phyloP scores from a whole-genome alignment of 2,113 vertebrate species.

The Cercocebus atys region DNA sequence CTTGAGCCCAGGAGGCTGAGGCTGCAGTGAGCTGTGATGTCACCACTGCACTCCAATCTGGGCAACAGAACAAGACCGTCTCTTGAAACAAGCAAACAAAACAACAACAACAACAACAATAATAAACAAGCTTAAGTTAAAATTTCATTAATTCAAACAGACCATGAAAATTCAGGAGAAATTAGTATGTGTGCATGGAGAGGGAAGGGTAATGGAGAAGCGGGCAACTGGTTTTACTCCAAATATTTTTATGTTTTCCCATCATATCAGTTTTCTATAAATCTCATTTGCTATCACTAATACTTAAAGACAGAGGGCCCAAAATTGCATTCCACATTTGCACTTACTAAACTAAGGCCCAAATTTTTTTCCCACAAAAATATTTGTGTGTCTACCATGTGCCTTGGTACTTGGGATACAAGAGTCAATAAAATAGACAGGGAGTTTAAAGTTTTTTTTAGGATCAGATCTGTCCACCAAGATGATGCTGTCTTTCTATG shows the following conservation, averaged over 20 bases:
- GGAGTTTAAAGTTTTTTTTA: background rate
- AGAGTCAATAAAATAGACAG: background rate
- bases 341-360: background rate
- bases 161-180: background rate
- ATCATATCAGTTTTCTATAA: background rate
- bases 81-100: background rate
- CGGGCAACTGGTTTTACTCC: background rate
- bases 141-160: background rate
- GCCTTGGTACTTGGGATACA: background rate
- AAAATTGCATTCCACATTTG: background rate
- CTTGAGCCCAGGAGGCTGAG: too few relatives aligned
- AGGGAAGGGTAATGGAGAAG: background rate
- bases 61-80: too few relatives aligned
- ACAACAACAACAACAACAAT: background rate
- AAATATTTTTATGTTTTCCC: background rate
- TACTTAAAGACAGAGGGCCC: background rate
- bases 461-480: background rate
- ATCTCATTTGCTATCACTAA: background rate
- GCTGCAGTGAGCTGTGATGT: too few relatives aligned
- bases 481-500: background rate
- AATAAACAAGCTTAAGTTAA: background rate
- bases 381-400: background rate
- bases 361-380: background rate
- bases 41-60: too few relatives aligned
- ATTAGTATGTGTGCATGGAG: background rate